phyloP scores from a whole-genome alignment of 2,113 vertebrate species.

The Fregata magnificens region DNA sequence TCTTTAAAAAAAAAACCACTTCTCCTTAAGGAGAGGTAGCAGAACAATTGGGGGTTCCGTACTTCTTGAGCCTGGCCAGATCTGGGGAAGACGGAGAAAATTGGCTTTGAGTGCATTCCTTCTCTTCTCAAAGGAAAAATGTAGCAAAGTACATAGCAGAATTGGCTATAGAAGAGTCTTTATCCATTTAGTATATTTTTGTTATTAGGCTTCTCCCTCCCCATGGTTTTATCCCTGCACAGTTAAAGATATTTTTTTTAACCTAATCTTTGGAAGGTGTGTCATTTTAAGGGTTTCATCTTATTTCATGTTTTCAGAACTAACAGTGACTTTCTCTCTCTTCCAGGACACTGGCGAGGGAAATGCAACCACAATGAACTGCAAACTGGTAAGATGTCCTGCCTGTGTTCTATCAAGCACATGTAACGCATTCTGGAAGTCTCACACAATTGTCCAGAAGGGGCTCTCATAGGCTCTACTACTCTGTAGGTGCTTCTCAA shows the following conservation, averaged over 20 bases:
- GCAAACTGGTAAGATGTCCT: conserved; percentile 37
- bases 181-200: background rate
- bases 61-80: background rate
- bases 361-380: background rate
- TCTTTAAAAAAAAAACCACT: background rate
- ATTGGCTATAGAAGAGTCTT: background rate
- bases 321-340: background rate
- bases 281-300: background rate
- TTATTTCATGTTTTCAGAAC: background rate
- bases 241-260: background rate
- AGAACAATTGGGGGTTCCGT: background rate
- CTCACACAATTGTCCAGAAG: background rate
- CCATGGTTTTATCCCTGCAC: background rate
- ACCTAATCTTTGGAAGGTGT: background rate
- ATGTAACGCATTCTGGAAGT: background rate
- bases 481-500: background rate
- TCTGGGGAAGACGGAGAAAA: background rate
- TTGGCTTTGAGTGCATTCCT: background rate
- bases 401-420: background rate
- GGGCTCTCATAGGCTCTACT: background rate
- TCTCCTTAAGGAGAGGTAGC: background rate
- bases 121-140: background rate
- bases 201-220: background rate
- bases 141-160: background rate
- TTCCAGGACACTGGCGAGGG: conserved; percentile 2